Conservation (phyloP, 2,888 invertebrate genomes). For the Calameuta pallipes region DNA sequence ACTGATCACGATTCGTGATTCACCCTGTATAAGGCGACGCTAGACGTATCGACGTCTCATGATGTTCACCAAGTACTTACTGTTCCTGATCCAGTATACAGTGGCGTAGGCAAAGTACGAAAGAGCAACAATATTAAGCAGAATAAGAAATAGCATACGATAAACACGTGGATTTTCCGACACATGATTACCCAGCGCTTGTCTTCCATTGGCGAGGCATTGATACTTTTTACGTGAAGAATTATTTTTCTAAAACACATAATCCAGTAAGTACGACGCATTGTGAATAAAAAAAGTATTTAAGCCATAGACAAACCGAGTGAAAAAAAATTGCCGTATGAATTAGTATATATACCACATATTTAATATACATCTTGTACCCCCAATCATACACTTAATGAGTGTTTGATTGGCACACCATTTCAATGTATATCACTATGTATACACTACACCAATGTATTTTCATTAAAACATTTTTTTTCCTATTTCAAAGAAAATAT, state of each 20-base stretch:
- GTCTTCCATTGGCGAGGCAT: conserved; percentile 18
- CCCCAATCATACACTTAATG: too few relatives aligned
- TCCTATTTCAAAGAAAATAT: too few relatives aligned
- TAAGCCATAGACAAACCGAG: background rate
- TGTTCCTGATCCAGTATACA: conserved; percentile 46
- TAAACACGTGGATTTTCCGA: conserved; percentile 29
- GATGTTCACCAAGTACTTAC: conserved; percentile 32
- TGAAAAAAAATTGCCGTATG: too few relatives aligned
- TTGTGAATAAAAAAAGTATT: conserved; percentile 5
- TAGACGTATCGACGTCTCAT: background rate
- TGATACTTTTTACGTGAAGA: conserved; percentile 13
- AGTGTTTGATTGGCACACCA: too few relatives aligned
- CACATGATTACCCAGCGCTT: conserved; percentile 30
- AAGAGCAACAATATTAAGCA: conserved; percentile 44
- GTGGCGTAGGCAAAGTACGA: conserved; percentile 51
- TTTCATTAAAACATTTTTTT: too few relatives aligned
- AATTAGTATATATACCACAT: too few relatives aligned
- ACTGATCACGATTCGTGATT: too few relatives aligned
- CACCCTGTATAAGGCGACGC: background rate
- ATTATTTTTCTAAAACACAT: conserved; percentile 21
- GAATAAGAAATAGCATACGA: conserved; percentile 29
- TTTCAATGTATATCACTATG: too few relatives aligned
- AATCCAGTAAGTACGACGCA: background rate
- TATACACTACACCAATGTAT: too few relatives aligned
- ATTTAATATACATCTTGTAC: too few relatives aligned